Evolutionary conservation across 2,113 vertebrate species (phyloP).

Genomic region (Ciconia boyciana): DNA sequence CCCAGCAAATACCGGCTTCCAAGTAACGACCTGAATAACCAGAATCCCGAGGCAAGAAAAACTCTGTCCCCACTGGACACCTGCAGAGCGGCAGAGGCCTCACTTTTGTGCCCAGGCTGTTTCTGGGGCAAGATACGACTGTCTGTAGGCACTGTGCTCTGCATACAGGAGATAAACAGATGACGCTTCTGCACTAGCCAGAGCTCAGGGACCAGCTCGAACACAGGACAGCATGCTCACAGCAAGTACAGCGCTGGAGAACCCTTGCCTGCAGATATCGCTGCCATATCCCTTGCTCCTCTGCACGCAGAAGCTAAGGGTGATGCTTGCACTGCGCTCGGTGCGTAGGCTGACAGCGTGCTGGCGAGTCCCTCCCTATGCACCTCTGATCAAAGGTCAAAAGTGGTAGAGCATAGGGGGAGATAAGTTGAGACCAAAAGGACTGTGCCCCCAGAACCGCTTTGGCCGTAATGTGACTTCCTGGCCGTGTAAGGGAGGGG

Average conservation of each 20-base stretch:
- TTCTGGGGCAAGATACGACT: rapidly evolving
- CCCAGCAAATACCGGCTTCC: not conserved
- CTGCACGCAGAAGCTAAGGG: not conserved
- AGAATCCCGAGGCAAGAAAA: not conserved
- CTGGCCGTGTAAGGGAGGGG: rapidly evolving
- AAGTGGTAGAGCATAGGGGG: not conserved
- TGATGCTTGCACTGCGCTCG: rapidly evolving
- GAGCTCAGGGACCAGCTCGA: not conserved
- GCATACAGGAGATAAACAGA: not conserved
- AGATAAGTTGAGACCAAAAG: not conserved
- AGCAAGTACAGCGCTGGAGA: not conserved
- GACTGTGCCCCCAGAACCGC: not conserved
- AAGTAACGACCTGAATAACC: rapidly evolving
- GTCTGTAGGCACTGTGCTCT: not conserved
- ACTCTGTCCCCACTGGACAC: rapidly evolving
- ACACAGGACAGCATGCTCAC: rapidly evolving
- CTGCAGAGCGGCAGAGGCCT: rapidly evolving
- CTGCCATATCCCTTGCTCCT: rapidly evolving
- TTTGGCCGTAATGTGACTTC: not conserved
- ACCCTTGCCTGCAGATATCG: not conserved
- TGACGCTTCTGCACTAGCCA: not conserved
- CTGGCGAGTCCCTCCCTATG: not conserved
- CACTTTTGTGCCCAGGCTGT: not conserved
- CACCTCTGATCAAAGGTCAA: not conserved
- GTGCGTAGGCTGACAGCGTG: rapidly evolving